Evolutionary conservation across 1,140 invertebrate species (phyloP).

Genomic region (Melanaphis sacchari): DNA sequence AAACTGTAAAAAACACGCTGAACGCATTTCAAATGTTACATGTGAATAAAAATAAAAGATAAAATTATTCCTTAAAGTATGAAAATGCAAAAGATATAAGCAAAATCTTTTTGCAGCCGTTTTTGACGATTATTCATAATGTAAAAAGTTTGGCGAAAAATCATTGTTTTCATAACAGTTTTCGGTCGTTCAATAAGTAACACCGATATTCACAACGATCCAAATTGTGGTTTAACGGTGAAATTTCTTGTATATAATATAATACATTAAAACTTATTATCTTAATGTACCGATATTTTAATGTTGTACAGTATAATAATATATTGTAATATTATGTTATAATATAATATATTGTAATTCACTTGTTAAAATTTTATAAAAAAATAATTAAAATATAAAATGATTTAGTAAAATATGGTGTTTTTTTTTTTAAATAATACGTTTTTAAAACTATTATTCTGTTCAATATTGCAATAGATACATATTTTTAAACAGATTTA

Average conservation of each 20-base stretch:
- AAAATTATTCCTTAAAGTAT: conserved; percentile 5
- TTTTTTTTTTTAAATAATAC: background rate
- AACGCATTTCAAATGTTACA: background rate
- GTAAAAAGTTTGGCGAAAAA: conserved; percentile 18
- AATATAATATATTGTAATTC: too few relatives aligned
- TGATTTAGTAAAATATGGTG: background rate
- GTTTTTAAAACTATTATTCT: background rate
- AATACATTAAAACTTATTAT: background rate
- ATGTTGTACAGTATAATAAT: background rate
- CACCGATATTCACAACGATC: background rate
- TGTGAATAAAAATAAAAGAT: background rate
- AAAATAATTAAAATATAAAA: background rate
- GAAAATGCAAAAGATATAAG: background rate
- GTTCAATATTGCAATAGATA: background rate
- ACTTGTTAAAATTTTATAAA: background rate
- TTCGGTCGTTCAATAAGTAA: conserved; percentile 4
- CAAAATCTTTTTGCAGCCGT: background rate
- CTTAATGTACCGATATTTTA: background rate
- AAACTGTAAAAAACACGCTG: background rate
- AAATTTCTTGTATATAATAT: background rate
- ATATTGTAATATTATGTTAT: background rate
- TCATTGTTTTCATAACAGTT: background rate
- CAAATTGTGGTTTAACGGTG: background rate
- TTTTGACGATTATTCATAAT: background rate
- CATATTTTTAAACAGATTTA: background rate